These are phyloP conservation scores for Lagopus muta DNA, from an alignment of 2,113 vertebrate genomes.

Conservation along the genomic window DNA sequence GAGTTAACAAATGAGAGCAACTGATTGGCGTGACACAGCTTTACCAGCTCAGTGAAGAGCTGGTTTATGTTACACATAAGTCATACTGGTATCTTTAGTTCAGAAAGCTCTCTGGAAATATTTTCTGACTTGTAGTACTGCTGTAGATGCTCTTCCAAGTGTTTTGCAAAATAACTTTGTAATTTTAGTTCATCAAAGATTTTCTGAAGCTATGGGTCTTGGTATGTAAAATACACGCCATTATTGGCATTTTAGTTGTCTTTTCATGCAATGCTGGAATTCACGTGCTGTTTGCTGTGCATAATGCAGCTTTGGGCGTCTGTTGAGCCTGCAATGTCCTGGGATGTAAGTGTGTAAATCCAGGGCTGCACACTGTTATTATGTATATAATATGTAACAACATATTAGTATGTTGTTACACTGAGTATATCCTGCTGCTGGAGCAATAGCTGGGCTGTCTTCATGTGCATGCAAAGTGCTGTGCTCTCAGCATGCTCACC, in stretches of 20 bases:
- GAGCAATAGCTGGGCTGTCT: not conserved
- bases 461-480: accelerated
- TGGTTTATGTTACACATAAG: not conserved
- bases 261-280: not conserved
- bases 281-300: not conserved
- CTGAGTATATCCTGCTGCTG: accelerated
- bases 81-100: not conserved
- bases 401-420: not conserved
- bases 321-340: not conserved
- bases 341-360: not conserved
- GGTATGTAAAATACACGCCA: not conserved
- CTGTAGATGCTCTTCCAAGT: not conserved
- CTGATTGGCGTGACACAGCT: not conserved
- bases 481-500: not conserved
- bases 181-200: not conserved
- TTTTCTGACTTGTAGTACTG: not conserved
- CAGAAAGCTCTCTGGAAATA: not conserved
- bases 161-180: not conserved
- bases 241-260: not conserved
- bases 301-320: not conserved
- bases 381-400: too few relatives aligned
- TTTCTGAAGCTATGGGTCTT: not conserved
- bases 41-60: not conserved
- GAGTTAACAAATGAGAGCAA: not conserved
- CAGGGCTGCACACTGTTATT: too few relatives aligned